These are phyloP conservation scores for Hydrozoanthus gracilis DNA, from an alignment of 92 coral and sea anemone species.

Conservation along the genomic window DNA sequence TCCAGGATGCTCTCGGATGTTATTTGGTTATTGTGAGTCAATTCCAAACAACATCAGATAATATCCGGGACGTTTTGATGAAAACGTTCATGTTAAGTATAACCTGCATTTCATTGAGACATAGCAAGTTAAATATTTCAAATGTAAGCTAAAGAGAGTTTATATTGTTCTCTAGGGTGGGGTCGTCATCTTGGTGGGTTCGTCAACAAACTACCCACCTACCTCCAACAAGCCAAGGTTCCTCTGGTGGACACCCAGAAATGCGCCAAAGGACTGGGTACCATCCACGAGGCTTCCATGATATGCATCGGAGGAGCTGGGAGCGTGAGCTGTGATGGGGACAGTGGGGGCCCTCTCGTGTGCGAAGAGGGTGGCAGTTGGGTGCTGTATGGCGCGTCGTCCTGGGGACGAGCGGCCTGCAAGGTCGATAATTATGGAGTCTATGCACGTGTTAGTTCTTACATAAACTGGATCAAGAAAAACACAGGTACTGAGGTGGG, in stretches of 20 bases:
- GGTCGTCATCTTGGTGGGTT: constrained; percentile 20
- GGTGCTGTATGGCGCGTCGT: constrained; percentile 18
- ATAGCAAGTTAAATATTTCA: no score
- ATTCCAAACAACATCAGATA: no score
- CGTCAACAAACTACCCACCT: constrained; percentile 23
- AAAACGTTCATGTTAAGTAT: no score
- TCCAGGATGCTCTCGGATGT: no score
- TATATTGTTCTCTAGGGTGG: not conserved
- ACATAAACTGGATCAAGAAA: constrained; percentile 15
- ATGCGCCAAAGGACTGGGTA: constrained; percentile 17
- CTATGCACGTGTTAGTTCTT: constrained; percentile 19
- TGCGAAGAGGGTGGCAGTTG: constrained; percentile 14
- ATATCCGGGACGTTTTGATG: no score
- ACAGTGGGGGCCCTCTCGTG: constrained; percentile 32
- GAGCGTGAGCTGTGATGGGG: constrained; percentile 49
- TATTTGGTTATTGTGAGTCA: no score
- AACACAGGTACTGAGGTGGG: not conserved
- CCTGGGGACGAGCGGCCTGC: constrained; percentile 22
- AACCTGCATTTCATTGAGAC: no score
- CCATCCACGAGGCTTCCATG: constrained; percentile 40
- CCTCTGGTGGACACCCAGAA: constrained; percentile 37
- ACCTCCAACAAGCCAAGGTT: constrained; percentile 51
- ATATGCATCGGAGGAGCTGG: constrained; percentile 49
- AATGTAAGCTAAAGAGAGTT: no score
- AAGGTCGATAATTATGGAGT: constrained; percentile 4